Percentiles rank a stretch among this genome's conserved stretches.
Conservation (phyloP, 2,113 vertebrate genomes). For the Clarias magur region DNA sequence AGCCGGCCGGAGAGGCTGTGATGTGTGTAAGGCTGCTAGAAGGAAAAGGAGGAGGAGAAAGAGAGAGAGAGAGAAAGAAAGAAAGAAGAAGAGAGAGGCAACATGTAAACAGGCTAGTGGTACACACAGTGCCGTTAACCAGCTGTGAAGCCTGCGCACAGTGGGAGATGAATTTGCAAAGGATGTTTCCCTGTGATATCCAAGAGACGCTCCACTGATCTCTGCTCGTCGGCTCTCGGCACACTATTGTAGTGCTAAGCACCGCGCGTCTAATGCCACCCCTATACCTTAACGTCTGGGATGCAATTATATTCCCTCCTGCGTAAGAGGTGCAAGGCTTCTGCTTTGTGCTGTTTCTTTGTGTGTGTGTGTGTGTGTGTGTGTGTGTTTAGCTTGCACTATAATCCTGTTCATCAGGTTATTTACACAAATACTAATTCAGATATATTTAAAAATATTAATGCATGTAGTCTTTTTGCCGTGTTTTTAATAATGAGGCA, state of each 20-base stretch:
- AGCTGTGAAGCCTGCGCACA: slow-evolving; percentile 76
- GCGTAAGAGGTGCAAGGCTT: slow-evolving; percentile 41
- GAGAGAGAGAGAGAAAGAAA: slow-evolving; percentile 36
- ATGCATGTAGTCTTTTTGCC: neutral
- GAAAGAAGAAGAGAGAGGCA: slow-evolving; percentile 43
- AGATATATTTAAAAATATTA: neutral
- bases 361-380: neutral
- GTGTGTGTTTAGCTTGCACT: neutral
- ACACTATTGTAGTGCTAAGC: slow-evolving; percentile 74
- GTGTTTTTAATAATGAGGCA: neutral
- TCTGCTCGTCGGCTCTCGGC: slow-evolving; percentile 68
- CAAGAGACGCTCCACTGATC: slow-evolving; percentile 71
- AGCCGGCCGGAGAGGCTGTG: slow-evolving; percentile 32
- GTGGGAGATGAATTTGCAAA: slow-evolving; percentile 76
- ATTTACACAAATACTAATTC: neutral
- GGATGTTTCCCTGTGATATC: slow-evolving; percentile 75
- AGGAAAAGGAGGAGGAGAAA: slow-evolving; percentile 38
- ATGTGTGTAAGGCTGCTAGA: slow-evolving; percentile 45
- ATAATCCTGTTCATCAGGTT: neutral
- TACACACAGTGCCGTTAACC: slow-evolving; percentile 74
- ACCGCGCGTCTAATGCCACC: slow-evolving; percentile 67
- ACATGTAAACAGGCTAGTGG: slow-evolving; percentile 71
- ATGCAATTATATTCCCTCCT: slow-evolving; percentile 66
- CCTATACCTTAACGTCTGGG: slow-evolving; percentile 66
- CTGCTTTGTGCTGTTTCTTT: slow-evolving; percentile 1